phyloP scores from a whole-genome alignment of 2,113 vertebrate genomes.

The Amazona vittata region DNA sequence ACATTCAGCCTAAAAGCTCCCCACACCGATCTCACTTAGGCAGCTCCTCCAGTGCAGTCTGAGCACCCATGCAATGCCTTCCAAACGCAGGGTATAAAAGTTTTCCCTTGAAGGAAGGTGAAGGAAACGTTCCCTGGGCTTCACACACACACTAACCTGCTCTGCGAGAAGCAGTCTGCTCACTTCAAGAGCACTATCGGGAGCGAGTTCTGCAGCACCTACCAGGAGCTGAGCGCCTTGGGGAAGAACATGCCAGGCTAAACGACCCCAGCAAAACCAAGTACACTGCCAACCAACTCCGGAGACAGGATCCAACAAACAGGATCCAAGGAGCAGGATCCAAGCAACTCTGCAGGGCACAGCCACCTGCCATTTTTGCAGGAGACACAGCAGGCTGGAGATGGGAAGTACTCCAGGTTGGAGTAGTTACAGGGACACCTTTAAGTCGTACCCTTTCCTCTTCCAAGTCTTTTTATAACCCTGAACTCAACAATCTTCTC shows the following conservation, averaged over 20 bases:
- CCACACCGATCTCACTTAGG: fast-evolving
- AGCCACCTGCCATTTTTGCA: slow-evolving; percentile 28
- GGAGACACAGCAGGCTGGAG: background rate
- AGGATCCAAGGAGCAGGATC: background rate
- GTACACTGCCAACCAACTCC: background rate
- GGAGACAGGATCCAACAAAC: background rate
- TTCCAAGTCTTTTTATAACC: slow-evolving; percentile 55
- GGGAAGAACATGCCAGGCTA: background rate
- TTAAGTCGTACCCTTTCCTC: background rate
- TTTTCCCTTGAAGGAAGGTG: background rate
- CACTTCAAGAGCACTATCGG: background rate
- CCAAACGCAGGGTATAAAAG: fast-evolving
- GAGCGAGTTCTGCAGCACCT: background rate
- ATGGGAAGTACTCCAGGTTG: slow-evolving; percentile 34
- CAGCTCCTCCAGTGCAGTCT: background rate
- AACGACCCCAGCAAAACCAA: background rate
- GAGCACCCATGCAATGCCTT: background rate
- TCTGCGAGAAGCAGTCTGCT: background rate
- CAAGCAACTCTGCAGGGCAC: background rate
- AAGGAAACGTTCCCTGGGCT: background rate
- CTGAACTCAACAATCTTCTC: background rate
- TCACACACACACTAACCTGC: background rate
- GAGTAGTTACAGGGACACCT: background rate
- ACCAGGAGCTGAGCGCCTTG: background rate
- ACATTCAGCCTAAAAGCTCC: background rate